phyloP scores from a whole-genome alignment of 1,140 invertebrate species.

The Diploscapter pachys region DNA sequence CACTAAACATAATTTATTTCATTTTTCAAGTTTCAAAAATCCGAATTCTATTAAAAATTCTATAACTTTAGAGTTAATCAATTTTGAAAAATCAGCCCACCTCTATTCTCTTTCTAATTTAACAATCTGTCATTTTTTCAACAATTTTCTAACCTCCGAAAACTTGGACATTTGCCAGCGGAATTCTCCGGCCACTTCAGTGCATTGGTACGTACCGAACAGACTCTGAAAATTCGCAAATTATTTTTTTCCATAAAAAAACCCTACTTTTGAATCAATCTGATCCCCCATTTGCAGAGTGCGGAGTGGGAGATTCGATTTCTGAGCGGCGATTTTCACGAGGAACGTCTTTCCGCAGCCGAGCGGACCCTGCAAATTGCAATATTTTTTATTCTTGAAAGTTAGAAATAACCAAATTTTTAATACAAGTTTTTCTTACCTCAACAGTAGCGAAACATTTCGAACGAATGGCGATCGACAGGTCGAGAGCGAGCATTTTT shows the following conservation, averaged over 20 bases:
- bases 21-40: slow-evolving; percentile 1
- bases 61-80: slow-evolving; percentile 8
- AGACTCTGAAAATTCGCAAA: slow-evolving; percentile 67
- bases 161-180: slow-evolving; percentile 88
- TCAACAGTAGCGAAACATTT: too few relatives aligned
- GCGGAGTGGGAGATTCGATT: slow-evolving; percentile 62
- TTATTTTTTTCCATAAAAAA: slow-evolving; percentile 9
- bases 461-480: too few relatives aligned
- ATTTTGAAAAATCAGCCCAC: background rate
- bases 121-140: background rate
- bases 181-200: slow-evolving; percentile 93
- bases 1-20: slow-evolving; percentile 65
- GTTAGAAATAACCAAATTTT: too few relatives aligned
- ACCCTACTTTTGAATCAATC: slow-evolving; percentile 79
- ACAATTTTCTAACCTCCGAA: slow-evolving; percentile 68
- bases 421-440: too few relatives aligned
- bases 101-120: background rate
- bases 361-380: slow-evolving; percentile 70
- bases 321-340: slow-evolving; percentile 83
- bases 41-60: too few relatives aligned
- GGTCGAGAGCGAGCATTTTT: too few relatives aligned
- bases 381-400: too few relatives aligned
- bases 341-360: slow-evolving; percentile 90
- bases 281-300: slow-evolving; percentile 92
- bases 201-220: slow-evolving; percentile 88